Conservation (phyloP, 2,113 vertebrate species). For the Peucedramus taeniatus region DNA sequence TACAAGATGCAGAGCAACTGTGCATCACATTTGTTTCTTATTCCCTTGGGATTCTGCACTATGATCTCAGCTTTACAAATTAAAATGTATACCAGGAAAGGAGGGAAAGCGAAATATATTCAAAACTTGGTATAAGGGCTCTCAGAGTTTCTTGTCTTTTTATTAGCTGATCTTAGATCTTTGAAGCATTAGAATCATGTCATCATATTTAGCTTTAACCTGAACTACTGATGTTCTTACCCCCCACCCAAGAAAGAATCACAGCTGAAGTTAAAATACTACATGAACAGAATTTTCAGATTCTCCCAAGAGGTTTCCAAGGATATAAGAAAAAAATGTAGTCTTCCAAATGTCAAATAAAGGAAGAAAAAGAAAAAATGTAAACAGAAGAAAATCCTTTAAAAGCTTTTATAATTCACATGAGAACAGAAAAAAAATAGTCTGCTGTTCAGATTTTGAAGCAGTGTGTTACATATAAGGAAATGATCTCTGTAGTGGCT, state of each 20-base stretch:
- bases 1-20: neutral
- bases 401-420: slow-evolving; percentile 19
- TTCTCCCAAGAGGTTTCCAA: neutral
- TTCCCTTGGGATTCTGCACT: neutral
- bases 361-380: neutral
- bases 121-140: neutral
- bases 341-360: slow-evolving; percentile 11
- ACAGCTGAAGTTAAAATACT: neutral
- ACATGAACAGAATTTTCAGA: neutral
- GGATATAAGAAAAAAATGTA: neutral
- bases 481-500: neutral
- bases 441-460: neutral
- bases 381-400: slow-evolving; percentile 31
- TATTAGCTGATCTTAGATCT: neutral
- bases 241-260: neutral
- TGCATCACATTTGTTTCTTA: neutral
- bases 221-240: neutral
- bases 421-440: neutral
- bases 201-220: neutral
- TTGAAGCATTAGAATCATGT: neutral
- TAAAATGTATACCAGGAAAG: neutral
- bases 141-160: neutral
- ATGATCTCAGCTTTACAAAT: neutral
- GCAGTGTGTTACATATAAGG: neutral
- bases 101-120: neutral